These are phyloP conservation scores for Zygothrica quintamaculata DNA, from an alignment of 2,888 invertebrate species.

Conservation along the genomic window DNA sequence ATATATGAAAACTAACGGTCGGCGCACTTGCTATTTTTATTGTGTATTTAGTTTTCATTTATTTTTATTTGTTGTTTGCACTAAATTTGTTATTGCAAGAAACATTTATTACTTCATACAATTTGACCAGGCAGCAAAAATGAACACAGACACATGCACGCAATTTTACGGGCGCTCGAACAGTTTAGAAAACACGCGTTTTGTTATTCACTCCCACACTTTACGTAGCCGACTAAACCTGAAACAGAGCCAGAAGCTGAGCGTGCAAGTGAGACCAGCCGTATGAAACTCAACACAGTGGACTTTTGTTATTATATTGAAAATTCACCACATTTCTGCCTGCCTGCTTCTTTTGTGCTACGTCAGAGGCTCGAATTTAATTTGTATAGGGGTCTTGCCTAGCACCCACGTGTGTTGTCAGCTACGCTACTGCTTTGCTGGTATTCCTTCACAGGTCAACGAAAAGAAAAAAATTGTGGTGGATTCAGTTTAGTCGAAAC, in stretches of 20 bases:
- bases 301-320: constrained; percentile 40
- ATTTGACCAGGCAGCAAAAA: constrained; percentile 66
- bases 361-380: constrained; percentile 46
- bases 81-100: constrained; percentile 65
- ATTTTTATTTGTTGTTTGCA: constrained; percentile 22
- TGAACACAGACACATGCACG: constrained; percentile 44
- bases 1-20: constrained; percentile 33
- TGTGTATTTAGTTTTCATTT: constrained; percentile 31
- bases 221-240: constrained; percentile 52
- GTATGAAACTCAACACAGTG: constrained; percentile 50
- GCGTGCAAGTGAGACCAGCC: constrained; percentile 32
- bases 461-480: constrained; percentile 52
- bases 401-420: constrained; percentile 45
- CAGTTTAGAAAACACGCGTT: constrained; percentile 31
- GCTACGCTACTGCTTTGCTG: constrained; percentile 52
- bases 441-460: constrained; percentile 78
- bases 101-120: constrained; percentile 73
- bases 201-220: constrained; percentile 66
- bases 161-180: constrained; percentile 44
- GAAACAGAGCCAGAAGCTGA: constrained; percentile 19
- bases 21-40: constrained; percentile 40
- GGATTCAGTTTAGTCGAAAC: constrained; percentile 61
- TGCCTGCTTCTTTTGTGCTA: constrained; percentile 34
- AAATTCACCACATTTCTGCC: constrained; percentile 44
- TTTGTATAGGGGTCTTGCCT: constrained; percentile 42